Conservation (phyloP, 2,888 invertebrate species). For the Pachydiplax longipennis region DNA sequence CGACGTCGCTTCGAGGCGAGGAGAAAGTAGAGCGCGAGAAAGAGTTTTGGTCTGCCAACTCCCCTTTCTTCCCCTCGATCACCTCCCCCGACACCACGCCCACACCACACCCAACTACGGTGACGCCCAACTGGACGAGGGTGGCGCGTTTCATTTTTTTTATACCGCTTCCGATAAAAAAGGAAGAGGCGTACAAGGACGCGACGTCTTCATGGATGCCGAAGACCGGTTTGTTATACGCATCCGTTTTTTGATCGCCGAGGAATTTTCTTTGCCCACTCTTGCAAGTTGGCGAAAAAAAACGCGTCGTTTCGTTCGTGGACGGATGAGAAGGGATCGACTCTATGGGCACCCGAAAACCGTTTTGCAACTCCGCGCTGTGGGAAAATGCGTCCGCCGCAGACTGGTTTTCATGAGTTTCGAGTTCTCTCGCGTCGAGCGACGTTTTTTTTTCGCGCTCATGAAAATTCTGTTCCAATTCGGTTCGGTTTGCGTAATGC, state of each 20-base stretch:
- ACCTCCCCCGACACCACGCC: constrained; percentile 14
- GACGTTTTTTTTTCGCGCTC: neutral
- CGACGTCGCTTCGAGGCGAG: neutral
- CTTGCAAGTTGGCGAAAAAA: neutral
- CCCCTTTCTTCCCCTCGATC: neutral
- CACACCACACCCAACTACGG: neutral
- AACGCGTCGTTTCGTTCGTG: neutral
- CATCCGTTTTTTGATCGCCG: neutral
- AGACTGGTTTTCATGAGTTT: neutral
- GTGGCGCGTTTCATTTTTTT: neutral
- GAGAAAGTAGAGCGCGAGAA: constrained; percentile 23
- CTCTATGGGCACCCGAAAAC: neutral
- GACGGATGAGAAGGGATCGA: no score
- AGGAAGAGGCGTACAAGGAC: neutral
- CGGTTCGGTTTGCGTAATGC: neutral
- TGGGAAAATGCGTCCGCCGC: neutral
- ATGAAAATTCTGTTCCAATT: neutral
- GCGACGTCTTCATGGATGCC: neutral
- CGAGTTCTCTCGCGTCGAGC: no score
- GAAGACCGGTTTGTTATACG: neutral
- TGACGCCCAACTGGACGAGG: neutral
- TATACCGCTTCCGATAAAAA: neutral
- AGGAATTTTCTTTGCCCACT: neutral
- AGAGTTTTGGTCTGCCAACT: neutral
- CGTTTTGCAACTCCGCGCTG: neutral